phyloP scores from a whole-genome alignment of 2,113 vertebrate species.

The Phalacrocorax carbo region DNA sequence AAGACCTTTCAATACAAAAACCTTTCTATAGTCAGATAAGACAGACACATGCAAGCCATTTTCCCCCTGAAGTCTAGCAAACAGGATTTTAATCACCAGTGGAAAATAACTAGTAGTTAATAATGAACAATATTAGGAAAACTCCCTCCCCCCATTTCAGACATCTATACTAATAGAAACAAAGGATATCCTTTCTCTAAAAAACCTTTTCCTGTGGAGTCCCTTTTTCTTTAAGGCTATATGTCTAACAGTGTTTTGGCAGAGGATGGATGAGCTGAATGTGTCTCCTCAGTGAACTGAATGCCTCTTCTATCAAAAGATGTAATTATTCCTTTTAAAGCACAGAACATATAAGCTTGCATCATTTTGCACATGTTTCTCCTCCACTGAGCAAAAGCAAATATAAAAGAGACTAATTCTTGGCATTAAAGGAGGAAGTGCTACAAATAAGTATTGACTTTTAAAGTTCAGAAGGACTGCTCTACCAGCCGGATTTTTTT shows the following conservation, averaged over 20 bases:
- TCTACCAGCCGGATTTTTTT: not conserved
- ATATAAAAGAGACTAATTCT: constrained; percentile 58
- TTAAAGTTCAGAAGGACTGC: constrained; percentile 29
- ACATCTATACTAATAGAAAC: constrained; percentile 62
- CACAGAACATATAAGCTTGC: constrained; percentile 23
- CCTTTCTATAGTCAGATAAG: constrained; percentile 13
- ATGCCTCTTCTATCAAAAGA: constrained; percentile 54
- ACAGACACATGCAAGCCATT: not conserved
- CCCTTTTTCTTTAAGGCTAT: constrained; percentile 58
- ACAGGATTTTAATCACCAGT: constrained; percentile 56
- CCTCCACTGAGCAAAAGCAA: constrained; percentile 53
- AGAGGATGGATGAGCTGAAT: constrained; percentile 54
- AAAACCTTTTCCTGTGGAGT: constrained; percentile 51
- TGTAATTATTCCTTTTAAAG: constrained; percentile 45
- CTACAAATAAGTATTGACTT: constrained; percentile 54
- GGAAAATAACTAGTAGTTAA: constrained; percentile 64
- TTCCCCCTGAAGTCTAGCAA: not conserved
- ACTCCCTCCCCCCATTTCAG: constrained; percentile 43
- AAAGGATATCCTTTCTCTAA: constrained; percentile 61
- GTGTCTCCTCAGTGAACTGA: constrained; percentile 42
- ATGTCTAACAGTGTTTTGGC: constrained; percentile 50
- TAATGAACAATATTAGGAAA: constrained; percentile 68
- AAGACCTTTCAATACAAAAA: not conserved
- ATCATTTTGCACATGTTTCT: constrained; percentile 59
- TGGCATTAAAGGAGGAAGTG: constrained; percentile 54